Evolutionary conservation across 2,797 vertebrate species (phyloP).

Genomic region (Callimico goeldii): DNA sequence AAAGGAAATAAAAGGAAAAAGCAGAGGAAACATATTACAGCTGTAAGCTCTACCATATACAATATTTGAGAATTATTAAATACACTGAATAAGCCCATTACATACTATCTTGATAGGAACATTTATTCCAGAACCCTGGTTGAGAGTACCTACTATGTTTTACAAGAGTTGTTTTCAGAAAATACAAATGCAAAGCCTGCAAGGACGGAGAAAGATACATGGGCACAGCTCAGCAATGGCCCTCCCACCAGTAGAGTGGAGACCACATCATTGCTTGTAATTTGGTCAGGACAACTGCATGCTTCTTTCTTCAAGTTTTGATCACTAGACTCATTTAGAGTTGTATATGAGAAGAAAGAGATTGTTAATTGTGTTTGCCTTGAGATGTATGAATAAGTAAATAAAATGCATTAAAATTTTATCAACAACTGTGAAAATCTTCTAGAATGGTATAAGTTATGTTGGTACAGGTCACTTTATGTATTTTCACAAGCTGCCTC

Average conservation of each 20-base stretch:
- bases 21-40: neutral
- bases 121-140: neutral
- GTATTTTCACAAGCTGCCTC: constrained; percentile 28
- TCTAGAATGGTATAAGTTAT: neutral
- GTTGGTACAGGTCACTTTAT: neutral
- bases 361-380: neutral
- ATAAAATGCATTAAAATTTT: constrained; percentile 8
- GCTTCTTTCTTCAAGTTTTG: neutral
- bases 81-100: neutral
- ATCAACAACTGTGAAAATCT: constrained; percentile 17
- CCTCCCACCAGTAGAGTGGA: accelerated
- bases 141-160: neutral
- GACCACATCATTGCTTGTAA: neutral
- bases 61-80: neutral
- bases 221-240: neutral
- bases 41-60: neutral
- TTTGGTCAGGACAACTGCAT: accelerated
- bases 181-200: neutral
- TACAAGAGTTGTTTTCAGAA: neutral
- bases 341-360: neutral
- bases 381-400: constrained; percentile 7
- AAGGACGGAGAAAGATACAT: neutral
- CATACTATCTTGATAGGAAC: neutral
- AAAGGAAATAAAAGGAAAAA: neutral
- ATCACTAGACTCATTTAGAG: neutral